phyloP scores from a whole-genome alignment of 2,113 vertebrate species.

The Percopsis transmontana region DNA sequence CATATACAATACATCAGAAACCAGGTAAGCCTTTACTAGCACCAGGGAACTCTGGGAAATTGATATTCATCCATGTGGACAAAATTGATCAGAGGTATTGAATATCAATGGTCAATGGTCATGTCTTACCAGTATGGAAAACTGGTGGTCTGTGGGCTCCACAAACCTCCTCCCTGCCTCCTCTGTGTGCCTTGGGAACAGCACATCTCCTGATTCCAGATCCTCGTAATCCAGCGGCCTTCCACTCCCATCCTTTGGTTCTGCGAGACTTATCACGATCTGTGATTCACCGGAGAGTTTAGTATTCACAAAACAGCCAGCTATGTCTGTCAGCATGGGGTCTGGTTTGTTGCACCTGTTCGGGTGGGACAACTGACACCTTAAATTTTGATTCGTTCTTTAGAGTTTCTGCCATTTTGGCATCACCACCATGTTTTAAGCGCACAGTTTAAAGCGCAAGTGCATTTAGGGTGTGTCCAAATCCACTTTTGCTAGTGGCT shows the following conservation, averaged over 20 bases:
- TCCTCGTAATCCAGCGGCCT: constrained; percentile 83
- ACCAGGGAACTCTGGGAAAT: constrained; percentile 53
- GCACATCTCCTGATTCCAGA: constrained; percentile 82
- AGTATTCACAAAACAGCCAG: constrained; percentile 20
- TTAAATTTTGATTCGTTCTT: too few relatives aligned
- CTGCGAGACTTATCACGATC: constrained; percentile 84
- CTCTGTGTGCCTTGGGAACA: constrained; percentile 77
- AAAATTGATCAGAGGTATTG: constrained; percentile 33
- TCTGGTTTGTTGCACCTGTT: too few relatives aligned
- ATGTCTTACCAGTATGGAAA: constrained; percentile 57
- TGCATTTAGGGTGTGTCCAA: too few relatives aligned
- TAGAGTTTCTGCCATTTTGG: too few relatives aligned
- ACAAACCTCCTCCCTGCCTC: constrained; percentile 62
- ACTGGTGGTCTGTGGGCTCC: constrained; percentile 23
- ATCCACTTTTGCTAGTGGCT: too few relatives aligned
- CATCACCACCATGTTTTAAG: too few relatives aligned
- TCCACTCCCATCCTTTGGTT: constrained; percentile 83
- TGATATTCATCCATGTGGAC: constrained; percentile 27
- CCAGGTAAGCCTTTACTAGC: constrained; percentile 49
- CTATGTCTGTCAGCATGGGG: background rate
- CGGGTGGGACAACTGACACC: too few relatives aligned
- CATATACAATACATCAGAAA: constrained; percentile 1
- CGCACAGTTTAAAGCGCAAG: too few relatives aligned
- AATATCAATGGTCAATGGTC: constrained; percentile 19
- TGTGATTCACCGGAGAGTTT: constrained; percentile 62